Base-by-base conservation (phyloP, 2,888 invertebrate genomes). In the Margaritifera margaritifera region DNA sequence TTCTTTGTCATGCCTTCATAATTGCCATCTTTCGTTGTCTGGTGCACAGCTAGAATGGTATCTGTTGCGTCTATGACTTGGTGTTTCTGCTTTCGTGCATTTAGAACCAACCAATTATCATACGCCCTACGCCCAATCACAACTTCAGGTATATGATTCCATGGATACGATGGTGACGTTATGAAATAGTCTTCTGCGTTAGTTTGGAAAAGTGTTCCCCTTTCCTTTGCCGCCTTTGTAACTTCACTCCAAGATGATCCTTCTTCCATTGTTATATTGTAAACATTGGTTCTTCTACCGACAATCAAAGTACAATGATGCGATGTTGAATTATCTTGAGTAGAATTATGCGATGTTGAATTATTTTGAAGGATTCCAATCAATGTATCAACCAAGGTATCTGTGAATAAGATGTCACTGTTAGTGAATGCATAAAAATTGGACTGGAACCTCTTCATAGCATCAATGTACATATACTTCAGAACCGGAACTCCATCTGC, bases 171-270 rank as follows among this genome's bases (percentile, higher is more conserved):
- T 25, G 76, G 69, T 52, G 72, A 67, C 5, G 85, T 81, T 27
- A 86, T 82, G 64, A 86, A 86, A 64, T 79, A 86, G 68, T 86
- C 85, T 64, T 83, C 84, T 0, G 85, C 84, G 59, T 79, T 77
- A 11, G 75, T 77, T 1, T 75, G 79, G 64, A 86, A 86, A 3
- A 84, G 53, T 62, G 72, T 71, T 2, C 85, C 85, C 22, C 84
- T 64, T 15, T 59, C 56, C 51, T 77, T 77, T 1, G 81, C 78
- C 42, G 77, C 70, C 24, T 64, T 61, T 8, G 67, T 62, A 19
- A 84, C 69, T 31, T 72, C 75, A 8, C 61, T 57, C 64, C 77
- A 79, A 5, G 74, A 64, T 19, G 69, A 66, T 1, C 77, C 77
- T 59, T 84, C 84, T 1, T 52, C 59, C 24, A 65, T 60, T 11